Base-by-base conservation (phyloP, 1,140 invertebrate species). In the Brevipalpus yothersi region DNA sequence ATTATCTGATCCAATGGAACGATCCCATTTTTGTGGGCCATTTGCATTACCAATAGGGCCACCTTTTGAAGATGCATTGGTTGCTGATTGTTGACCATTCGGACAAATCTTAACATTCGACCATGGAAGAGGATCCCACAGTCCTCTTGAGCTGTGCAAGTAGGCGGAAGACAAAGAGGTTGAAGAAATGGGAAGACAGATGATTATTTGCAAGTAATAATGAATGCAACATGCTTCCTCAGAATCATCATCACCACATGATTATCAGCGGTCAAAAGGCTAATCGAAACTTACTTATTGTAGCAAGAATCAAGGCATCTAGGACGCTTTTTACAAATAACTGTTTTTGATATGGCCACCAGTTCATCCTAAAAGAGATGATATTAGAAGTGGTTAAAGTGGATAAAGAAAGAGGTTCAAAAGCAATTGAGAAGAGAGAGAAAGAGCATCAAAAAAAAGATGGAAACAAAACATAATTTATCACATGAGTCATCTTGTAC, bases 101-200 rank as follows among this genome's bases (percentile, higher is more conserved):
- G 79, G 39, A 75, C 76, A 62, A 21, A 75, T 78, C 60, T 72
- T 68, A 57, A 75, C 73, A 39, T 71, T 65, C 62, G 75, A 74
- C 78, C 78, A 80, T 61, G 72, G 71, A 60, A 79, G 78, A 7
- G 78, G 77, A 66, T 79, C 78, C 77, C 78, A 78, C 51, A 77
- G 68, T 21, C 77, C 76, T 58, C 73, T 72, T 21, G 23, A n/a
- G 39, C 53, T 55, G 53, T 17, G 10, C 8, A 4, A n/a, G 2
- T n/a, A 55, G 21, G 21, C 21, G 23, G 15, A 39, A 31, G n/a
- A 53, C 4, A 19, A 21, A 9, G 4, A 31, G 19, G 31, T 31
- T 31, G 31, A 31, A 31, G 31, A n/a, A n/a, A 53, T 53, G 10
- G 21, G 19, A 21, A 53, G 23, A 53, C 13, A 53, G 51, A 21